Evolutionary conservation across 2,797 vertebrate genomes (phyloP).

Genomic region (Chelon labrosus): DNA sequence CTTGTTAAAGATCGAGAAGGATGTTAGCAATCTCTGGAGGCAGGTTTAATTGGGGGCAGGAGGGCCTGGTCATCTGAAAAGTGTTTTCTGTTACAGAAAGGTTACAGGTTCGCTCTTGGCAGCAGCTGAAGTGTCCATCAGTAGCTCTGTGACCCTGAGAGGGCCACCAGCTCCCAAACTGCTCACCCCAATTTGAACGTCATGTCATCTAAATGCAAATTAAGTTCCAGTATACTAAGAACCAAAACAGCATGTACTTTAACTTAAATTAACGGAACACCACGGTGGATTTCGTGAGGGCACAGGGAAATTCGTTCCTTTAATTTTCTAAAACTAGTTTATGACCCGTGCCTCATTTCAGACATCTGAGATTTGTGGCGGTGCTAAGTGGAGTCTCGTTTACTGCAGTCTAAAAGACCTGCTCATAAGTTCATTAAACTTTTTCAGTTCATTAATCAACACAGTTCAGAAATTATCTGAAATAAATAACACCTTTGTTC

Average conservation of each 20-base stretch:
- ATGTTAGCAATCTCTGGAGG: neutral
- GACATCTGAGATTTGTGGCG: constrained; percentile 1
- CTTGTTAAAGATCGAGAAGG: neutral
- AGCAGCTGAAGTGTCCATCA: constrained; percentile 7
- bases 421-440: neutral
- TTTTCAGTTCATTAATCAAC: too few species aligned
- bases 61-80: constrained; percentile 4
- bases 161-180: neutral
- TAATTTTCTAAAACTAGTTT: constrained; percentile 1
- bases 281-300: neutral
- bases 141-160: neutral
- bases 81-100: constrained; percentile 11
- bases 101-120: constrained; percentile 14
- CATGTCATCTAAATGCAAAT: constrained; percentile 36
- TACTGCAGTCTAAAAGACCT: neutral
- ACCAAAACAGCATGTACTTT: neutral
- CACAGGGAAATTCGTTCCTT: constrained; percentile 11
- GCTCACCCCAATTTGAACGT: neutral
- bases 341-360: neutral
- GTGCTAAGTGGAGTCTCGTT: neutral
- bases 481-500: too few species aligned
- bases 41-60: constrained; percentile 16
- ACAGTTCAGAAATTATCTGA: too few species aligned
- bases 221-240: neutral
- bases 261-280: constrained; percentile 16